These are phyloP conservation scores for Leptinotarsa juncta DNA, from an alignment of 2,888 invertebrate genomes.

Conservation along the genomic window DNA sequence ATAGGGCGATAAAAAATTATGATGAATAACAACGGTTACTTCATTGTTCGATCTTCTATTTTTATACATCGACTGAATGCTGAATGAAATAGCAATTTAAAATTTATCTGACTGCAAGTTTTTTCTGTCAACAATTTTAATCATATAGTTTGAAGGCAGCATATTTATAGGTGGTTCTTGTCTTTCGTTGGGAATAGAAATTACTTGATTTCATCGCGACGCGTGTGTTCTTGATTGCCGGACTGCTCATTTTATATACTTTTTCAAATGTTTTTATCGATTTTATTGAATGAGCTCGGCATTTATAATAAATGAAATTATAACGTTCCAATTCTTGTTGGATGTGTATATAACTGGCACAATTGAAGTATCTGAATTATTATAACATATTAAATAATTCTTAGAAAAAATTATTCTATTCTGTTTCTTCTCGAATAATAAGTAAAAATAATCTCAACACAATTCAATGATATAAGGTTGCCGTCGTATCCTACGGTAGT, in stretches of 20 bases:
- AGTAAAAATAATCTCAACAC: no score
- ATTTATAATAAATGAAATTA: conserved; percentile 6
- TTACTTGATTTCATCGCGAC: conserved; percentile 53
- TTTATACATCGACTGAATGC: conserved; percentile 42
- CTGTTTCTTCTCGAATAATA: no score
- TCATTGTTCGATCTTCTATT: conserved; percentile 46
- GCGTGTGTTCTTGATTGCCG: conserved; percentile 50
- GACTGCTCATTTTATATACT: neutral
- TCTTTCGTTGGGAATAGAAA: conserved; percentile 53
- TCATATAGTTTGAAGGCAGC: conserved; percentile 55
- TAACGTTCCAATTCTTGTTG: neutral
- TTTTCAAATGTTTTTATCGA: conserved; percentile 12
- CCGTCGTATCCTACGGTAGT: no score
- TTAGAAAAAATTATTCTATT: no score
- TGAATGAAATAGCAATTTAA: conserved; percentile 54
- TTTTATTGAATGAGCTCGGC: neutral
- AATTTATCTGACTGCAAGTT: conserved; percentile 54
- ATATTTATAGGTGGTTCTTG: conserved; percentile 54
- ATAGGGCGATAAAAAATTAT: conserved; percentile 41
- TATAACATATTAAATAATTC: no score
- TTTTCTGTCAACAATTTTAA: conserved; percentile 54
- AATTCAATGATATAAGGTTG: no score
- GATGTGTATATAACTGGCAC: neutral
- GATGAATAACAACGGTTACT: conserved; percentile 45
- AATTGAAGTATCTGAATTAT: no score